Percentiles rank a stretch among this genome's conserved stretches.
Evolutionary conservation across 2,888 invertebrate species (phyloP).

Genomic region (Cephus nigrinus): DNA sequence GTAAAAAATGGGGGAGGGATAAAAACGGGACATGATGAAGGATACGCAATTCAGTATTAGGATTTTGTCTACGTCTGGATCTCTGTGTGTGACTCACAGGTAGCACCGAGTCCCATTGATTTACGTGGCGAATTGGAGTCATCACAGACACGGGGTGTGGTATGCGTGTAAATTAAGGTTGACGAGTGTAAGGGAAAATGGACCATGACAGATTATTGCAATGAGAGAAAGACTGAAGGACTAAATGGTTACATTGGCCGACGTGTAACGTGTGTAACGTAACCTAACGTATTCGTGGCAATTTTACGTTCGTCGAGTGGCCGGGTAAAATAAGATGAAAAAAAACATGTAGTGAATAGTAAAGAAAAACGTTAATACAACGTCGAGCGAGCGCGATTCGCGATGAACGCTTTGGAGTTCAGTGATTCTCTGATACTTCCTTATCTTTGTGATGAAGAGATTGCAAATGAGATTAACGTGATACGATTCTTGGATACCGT

Average conservation of each 20-base stretch:
- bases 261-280: constrained; percentile 15
- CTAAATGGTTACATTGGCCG: constrained; percentile 29
- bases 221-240: constrained; percentile 63
- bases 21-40: too few relatives aligned
- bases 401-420: too few relatives aligned
- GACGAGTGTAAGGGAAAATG: constrained; percentile 36
- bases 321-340: background rate
- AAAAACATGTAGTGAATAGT: constrained; percentile 1
- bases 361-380: background rate
- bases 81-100: too few relatives aligned
- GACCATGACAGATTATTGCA: constrained; percentile 58
- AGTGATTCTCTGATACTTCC: too few relatives aligned
- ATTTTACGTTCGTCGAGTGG: background rate
- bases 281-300: constrained; percentile 13
- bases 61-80: too few relatives aligned
- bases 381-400: constrained; percentile 4
- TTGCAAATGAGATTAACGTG: background rate
- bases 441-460: too few relatives aligned
- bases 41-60: too few relatives aligned
- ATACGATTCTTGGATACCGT: too few relatives aligned
- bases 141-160: too few relatives aligned
- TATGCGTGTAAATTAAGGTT: constrained; percentile 20
- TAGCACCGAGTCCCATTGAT: too few relatives aligned
- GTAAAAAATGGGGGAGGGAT: too few relatives aligned
- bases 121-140: too few relatives aligned